Evolutionary conservation across 1,140 invertebrate species (phyloP).

Genomic region (Phthorimaea operculella): DNA sequence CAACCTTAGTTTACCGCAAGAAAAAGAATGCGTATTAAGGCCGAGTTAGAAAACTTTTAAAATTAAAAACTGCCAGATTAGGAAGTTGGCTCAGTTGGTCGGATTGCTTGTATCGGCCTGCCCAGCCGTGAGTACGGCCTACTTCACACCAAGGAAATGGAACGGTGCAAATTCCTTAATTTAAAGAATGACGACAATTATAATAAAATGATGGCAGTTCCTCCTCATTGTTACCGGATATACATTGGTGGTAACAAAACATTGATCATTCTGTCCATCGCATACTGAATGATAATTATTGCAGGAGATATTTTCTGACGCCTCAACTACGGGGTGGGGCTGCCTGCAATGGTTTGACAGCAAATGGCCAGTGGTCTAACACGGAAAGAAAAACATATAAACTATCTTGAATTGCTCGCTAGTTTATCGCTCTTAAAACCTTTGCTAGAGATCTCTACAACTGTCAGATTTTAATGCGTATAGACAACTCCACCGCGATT

Average conservation of each 20-base stretch:
- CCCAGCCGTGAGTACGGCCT: constrained; percentile 8
- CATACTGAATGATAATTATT: constrained; percentile 3
- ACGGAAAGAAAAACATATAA: constrained; percentile 9
- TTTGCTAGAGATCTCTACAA: constrained; percentile 8
- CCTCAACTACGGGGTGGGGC: constrained; percentile 14
- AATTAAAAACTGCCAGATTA: constrained; percentile 7
- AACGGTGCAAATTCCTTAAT: constrained; percentile 8
- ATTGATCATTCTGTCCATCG: neutral
- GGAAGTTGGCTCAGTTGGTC: constrained; percentile 1
- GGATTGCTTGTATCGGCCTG: constrained; percentile 9
- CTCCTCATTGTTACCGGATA: neutral
- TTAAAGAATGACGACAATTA: constrained; percentile 8
- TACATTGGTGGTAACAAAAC: neutral
- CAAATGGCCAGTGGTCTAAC: constrained; percentile 5
- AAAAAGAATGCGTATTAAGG: constrained; percentile 4
- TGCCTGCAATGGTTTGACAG: constrained; percentile 4
- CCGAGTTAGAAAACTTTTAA: neutral
- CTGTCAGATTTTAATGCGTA: constrained; percentile 17
- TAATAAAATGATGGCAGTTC: constrained; percentile 7
- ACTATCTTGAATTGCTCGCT: constrained; percentile 11
- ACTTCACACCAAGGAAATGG: constrained; percentile 7
- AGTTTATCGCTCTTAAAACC: constrained; percentile 9
- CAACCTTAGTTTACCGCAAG: neutral
- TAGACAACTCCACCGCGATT: constrained; percentile 13
- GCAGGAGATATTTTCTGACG: constrained; percentile 8